Evolutionary conservation across 2,113 vertebrate species (phyloP).

Genomic region (Forbesichthys papilliferus): DNA sequence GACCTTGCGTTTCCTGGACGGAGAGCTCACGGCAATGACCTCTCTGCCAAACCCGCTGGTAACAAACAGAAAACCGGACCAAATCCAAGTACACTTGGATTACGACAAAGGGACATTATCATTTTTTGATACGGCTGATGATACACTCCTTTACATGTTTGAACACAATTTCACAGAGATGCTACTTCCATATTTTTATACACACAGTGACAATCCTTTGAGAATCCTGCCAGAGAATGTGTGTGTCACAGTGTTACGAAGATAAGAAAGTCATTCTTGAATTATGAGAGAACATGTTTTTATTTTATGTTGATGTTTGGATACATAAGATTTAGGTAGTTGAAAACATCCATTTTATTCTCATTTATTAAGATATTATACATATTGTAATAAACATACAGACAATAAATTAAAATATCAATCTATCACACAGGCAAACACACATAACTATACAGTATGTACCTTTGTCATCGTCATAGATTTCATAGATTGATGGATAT

Average conservation of each 20-base stretch:
- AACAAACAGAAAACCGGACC: slow-evolving; percentile 43
- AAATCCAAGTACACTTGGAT: slow-evolving; percentile 69
- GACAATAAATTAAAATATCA: no score
- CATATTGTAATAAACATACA: no score
- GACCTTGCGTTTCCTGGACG: slow-evolving; percentile 73
- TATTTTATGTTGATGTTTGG: no score
- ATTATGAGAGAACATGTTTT: not conserved
- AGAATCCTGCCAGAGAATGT: slow-evolving; percentile 65
- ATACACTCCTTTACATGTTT: slow-evolving; percentile 60
- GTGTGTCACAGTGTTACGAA: slow-evolving; percentile 51
- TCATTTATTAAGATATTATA: no score
- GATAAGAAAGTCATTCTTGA: slow-evolving; percentile 8
- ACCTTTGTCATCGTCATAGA: no score
- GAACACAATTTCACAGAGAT: slow-evolving; percentile 60
- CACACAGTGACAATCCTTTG: slow-evolving; percentile 64
- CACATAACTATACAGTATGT: no score
- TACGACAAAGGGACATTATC: slow-evolving; percentile 65
- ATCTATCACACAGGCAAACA: no score
- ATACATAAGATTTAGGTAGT: not conserved
- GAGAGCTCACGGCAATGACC: slow-evolving; percentile 70
- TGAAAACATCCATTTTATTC: no score
- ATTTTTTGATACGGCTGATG: slow-evolving; percentile 57
- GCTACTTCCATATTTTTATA: slow-evolving; percentile 75
- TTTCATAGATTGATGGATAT: no score
- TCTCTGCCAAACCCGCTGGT: slow-evolving; percentile 58